Base-by-base conservation (phyloP, 2,888 invertebrate genomes). In the Euspilapteryx auroguttella region DNA sequence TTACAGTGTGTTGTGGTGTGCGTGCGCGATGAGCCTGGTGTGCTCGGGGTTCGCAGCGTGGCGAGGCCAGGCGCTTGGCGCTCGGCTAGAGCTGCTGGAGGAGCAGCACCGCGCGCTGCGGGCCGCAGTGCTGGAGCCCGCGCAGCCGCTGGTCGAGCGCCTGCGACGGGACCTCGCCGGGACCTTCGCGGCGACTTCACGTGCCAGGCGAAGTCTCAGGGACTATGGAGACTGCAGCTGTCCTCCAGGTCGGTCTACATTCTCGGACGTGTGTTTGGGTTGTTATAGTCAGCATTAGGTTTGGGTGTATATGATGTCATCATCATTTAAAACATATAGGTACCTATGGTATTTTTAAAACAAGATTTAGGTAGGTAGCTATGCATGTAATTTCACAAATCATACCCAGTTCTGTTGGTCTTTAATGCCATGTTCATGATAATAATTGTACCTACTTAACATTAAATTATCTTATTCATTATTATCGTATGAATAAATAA, bases 181-280 rank as follows among this genome's bases (percentile, higher is more conserved):
- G 22, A 57, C 62, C 3, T 48, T 47, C 8, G 44, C 52, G 2
- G 37, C 28, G 27, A 50, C 52, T 47, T 66, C 68, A 68, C 45
- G 68, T 29, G 44, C 58, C 3, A 45, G 62, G 30, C 53, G 81
- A 34, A 71, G 73, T 40, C 66, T 77, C 41, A 59, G 81, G 42
- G 82, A 82, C 42, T 78, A 79, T 27, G 71, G 79, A 10, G 83
- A 85, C 62, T 87, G 86, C 75, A 69, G 77, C 42, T 86, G 86
- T 77, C 85, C 85, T 56, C 78, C 85, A 85, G 86, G 86, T 29
- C 11, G 13, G 21, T 20, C n/a, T n/a, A n/a, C n/a, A n/a, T n/a
- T n/a, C n/a, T n/a, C n/a, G n/a, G n/a, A n/a, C n/a, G n/a, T n/a
- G n/a, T n/a, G n/a, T n/a, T n/a, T n/a, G n/a, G n/a, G n/a, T n/a